These are phyloP conservation scores for Prosopocoilus inquinatus DNA, from an alignment of 2,888 invertebrate species.

Conservation along the genomic window DNA sequence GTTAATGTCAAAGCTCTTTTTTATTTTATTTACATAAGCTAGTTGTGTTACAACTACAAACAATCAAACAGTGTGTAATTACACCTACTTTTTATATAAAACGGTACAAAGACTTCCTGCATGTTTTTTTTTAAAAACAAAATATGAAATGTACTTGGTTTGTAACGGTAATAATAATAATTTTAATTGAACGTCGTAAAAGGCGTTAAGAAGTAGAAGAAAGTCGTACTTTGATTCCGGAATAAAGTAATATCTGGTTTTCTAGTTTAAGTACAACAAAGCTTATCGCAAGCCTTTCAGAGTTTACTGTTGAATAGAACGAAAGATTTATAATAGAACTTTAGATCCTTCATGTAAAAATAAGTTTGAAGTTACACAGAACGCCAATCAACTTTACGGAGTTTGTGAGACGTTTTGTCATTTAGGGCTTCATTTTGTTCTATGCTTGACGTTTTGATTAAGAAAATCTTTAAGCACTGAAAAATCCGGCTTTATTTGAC, in stretches of 20 bases:
- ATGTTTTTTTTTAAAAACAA: not conserved
- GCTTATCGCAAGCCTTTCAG: not conserved
- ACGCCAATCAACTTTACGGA: slow-evolving; percentile 15
- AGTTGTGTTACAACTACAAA: no score
- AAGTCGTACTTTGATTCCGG: not conserved
- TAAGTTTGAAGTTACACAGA: slow-evolving; percentile 21
- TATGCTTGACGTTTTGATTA: slow-evolving; percentile 12
- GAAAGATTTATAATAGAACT: slow-evolving; percentile 22
- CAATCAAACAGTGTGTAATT: no score
- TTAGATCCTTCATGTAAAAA: slow-evolving; percentile 21
- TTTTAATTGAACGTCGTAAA: not conserved
- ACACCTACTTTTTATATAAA: no score
- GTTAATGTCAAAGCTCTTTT: not conserved
- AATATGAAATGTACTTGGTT: slow-evolving; percentile 4
- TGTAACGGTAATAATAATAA: no score
- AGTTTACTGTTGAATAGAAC: slow-evolving; percentile 1
- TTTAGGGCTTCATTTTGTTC: slow-evolving; percentile 7
- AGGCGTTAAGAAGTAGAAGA: not conserved
- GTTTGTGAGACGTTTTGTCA: slow-evolving; percentile 9
- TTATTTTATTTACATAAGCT: no score
- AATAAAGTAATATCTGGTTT: not conserved
- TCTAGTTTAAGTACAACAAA: not conserved
- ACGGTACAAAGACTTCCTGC: no score
- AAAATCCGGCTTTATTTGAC: not conserved
- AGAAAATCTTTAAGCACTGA: slow-evolving; percentile 4